A percentile compares a stretch with the other conserved stretches of the same genome.
These are phyloP conservation scores for Pangasius macronema DNA, from an alignment of 2,797 vertebrate species.

Conservation along the genomic window DNA sequence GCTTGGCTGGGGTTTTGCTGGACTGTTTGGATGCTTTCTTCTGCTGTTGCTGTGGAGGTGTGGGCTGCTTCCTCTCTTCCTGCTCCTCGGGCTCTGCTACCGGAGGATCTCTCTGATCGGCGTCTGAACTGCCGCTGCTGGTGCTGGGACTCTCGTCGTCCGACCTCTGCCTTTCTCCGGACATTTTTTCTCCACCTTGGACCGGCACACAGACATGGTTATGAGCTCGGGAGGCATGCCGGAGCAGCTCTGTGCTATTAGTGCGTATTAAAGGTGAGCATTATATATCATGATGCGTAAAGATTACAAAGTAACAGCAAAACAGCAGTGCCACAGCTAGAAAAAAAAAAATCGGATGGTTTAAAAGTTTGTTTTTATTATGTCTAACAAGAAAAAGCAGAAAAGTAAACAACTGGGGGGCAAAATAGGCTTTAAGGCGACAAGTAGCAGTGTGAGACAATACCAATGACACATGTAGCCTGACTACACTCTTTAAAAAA, in stretches of 20 bases:
- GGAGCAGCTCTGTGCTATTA: neutral
- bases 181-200: constrained; percentile 75
- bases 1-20: constrained; percentile 90
- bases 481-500: too few species aligned
- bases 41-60: constrained; percentile 80
- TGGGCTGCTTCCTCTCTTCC: constrained; percentile 83
- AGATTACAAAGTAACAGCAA: neutral
- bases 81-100: constrained; percentile 85
- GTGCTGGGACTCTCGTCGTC: constrained; percentile 91
- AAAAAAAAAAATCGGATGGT: neutral
- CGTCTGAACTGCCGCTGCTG: constrained; percentile 90
- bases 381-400: neutral
- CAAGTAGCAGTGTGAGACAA: neutral
- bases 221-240: too few species aligned
- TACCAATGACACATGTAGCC: too few species aligned
- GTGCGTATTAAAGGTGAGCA: neutral
- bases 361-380: neutral
- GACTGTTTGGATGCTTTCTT: constrained; percentile 89
- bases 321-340: neutral
- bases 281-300: neutral
- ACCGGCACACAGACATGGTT: neutral
- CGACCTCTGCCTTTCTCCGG: constrained; percentile 88
- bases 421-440: neutral
- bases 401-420: neutral
- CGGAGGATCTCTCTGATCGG: constrained; percentile 86